phyloP scores from a whole-genome alignment of 2,797 vertebrate genomes.

The Clamator glandarius region DNA sequence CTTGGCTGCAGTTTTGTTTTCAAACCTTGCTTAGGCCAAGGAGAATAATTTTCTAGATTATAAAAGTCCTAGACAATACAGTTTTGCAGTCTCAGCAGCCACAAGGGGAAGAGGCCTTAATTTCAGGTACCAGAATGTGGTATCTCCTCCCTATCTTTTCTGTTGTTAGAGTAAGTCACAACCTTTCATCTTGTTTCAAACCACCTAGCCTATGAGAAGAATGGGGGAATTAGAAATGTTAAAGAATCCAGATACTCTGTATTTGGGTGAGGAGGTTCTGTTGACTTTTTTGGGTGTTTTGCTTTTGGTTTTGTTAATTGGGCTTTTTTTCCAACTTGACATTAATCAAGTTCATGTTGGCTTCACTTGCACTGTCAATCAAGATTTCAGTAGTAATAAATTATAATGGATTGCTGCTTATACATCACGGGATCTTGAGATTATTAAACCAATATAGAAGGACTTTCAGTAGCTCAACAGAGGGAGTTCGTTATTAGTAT shows the following conservation, averaged over 20 bases:
- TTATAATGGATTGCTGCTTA: background rate
- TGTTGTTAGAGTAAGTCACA: background rate
- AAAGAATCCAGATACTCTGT: background rate
- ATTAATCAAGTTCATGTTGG: background rate
- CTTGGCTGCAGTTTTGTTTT: background rate
- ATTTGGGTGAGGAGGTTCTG: background rate
- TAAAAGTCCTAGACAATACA: background rate
- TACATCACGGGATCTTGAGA: background rate
- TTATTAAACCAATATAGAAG: background rate
- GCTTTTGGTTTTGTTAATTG: too few species aligned
- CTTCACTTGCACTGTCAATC: background rate
- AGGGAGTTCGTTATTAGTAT: background rate
- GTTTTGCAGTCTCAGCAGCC: background rate
- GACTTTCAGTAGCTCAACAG: background rate
- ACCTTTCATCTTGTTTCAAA: background rate
- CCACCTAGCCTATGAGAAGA: background rate
- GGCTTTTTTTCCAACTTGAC: too few species aligned
- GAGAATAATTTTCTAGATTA: background rate
- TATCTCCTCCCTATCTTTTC: background rate
- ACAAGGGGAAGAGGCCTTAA: background rate
- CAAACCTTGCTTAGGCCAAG: background rate
- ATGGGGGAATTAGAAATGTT: background rate
- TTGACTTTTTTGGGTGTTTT: background rate
- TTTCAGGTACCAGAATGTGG: background rate
- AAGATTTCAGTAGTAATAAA: background rate